Evolutionary conservation across 2,888 invertebrate species (phyloP).

Genomic region (Tromatobia lineatoria): DNA sequence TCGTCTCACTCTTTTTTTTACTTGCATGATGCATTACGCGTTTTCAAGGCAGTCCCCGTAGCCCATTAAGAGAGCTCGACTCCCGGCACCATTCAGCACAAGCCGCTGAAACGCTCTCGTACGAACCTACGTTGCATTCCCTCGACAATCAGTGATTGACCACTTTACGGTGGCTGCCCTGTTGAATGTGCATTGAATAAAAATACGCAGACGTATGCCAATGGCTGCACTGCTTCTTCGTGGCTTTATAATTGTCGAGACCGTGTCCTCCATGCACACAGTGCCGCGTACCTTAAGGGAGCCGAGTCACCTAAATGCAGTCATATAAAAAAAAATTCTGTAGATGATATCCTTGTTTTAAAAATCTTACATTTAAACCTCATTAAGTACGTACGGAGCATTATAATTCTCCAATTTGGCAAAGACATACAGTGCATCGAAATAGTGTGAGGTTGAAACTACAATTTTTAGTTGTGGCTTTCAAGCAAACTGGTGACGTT

Average conservation of each 20-base stretch:
- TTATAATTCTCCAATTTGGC: too few relatives aligned
- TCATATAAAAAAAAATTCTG: too few relatives aligned
- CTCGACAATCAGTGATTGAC: constrained; percentile 18
- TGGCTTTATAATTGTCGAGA: constrained; percentile 56
- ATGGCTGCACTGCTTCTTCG: constrained; percentile 24
- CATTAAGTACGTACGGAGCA: too few relatives aligned
- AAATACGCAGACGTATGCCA: constrained; percentile 11
- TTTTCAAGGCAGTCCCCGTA: constrained; percentile 63
- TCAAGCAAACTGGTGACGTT: too few relatives aligned
- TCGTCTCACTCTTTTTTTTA: constrained; percentile 32
- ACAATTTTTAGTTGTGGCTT: too few relatives aligned
- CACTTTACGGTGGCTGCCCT: constrained; percentile 10
- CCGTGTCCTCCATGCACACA: constrained; percentile 25
- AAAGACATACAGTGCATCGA: too few relatives aligned
- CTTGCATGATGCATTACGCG: constrained; percentile 49
- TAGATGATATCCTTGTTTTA: too few relatives aligned
- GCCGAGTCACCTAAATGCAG: too few relatives aligned
- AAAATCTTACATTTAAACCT: too few relatives aligned
- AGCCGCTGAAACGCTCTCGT: constrained; percentile 46
- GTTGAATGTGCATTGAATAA: not conserved
- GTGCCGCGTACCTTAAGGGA: constrained; percentile 14
- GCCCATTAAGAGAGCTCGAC: constrained; percentile 58
- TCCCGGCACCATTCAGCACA: constrained; percentile 60
- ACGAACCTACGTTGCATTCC: constrained; percentile 13
- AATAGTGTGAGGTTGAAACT: too few relatives aligned